These are phyloP conservation scores for Bruchidius siliquastri DNA, from an alignment of 2,888 invertebrate genomes.

Conservation along the genomic window DNA sequence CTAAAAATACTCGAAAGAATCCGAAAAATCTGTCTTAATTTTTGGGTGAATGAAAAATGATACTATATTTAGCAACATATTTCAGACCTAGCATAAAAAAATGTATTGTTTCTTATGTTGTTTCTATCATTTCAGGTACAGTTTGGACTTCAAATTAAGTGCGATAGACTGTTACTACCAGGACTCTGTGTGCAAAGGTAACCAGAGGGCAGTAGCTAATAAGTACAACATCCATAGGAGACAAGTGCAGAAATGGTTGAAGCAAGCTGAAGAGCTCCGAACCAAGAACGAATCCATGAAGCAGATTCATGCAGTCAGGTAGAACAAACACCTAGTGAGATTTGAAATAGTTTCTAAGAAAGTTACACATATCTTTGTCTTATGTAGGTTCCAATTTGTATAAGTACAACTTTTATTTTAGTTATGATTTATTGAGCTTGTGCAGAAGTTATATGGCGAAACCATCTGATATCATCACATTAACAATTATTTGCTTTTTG, in stretches of 20 bases:
- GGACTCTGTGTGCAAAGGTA: conserved; percentile 49
- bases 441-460: neutral
- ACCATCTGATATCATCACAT: neutral
- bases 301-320: conserved; percentile 38
- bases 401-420: neutral
- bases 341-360: conserved; percentile 6
- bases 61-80: too few relatives aligned
- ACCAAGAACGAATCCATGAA: conserved; percentile 39
- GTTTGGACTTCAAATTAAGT: conserved; percentile 53
- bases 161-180: conserved; percentile 53
- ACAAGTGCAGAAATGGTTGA: conserved; percentile 56
- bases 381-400: conserved; percentile 1
- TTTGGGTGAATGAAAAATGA: too few relatives aligned
- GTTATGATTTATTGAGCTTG: neutral
- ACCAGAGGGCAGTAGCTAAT: conserved; percentile 48
- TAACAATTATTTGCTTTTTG: too few relatives aligned
- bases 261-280: conserved; percentile 48
- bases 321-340: conserved; percentile 13
- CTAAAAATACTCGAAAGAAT: too few relatives aligned
- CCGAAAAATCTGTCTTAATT: too few relatives aligned
- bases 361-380: conserved; percentile 19
- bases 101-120: too few relatives aligned
- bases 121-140: conserved; percentile 45
- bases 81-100: too few relatives aligned
- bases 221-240: conserved; percentile 50